Percentiles rank a stretch among this genome's conserved stretches.
phyloP scores from a whole-genome alignment of 1,140 invertebrate genomes.

The honey bee (Apis mellifera) region DNA sequence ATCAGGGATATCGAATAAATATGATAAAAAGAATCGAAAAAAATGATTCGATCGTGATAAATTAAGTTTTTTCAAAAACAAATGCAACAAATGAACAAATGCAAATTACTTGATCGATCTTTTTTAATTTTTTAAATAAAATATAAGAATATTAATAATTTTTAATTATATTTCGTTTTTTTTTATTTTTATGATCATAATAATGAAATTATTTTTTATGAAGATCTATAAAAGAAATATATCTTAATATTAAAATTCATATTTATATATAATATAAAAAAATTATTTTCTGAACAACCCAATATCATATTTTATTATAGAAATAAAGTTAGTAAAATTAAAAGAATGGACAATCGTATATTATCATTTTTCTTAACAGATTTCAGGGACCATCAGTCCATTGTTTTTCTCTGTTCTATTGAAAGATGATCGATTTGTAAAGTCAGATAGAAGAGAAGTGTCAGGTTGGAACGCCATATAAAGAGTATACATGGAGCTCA shows the following conservation, averaged over 20 bases:
- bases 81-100: too few relatives aligned
- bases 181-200: background rate
- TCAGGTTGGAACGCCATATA: background rate
- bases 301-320: background rate
- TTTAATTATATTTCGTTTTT: background rate
- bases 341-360: slow-evolving; percentile 14
- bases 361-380: slow-evolving; percentile 16
- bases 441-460: slow-evolving; percentile 31
- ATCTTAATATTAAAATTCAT: background rate
- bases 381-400: slow-evolving; percentile 1
- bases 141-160: background rate
- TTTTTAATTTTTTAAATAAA: background rate
- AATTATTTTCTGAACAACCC: too few relatives aligned
- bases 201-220: background rate
- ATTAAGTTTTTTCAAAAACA: background rate
- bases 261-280: too few relatives aligned
- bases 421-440: slow-evolving; percentile 42
- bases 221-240: background rate
- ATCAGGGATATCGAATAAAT: slow-evolving; percentile 30
- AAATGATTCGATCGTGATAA: slow-evolving; percentile 52
- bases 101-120: too few relatives aligned
- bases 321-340: background rate
- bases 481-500: slow-evolving; percentile 37
- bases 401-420: background rate
- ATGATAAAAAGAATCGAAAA: slow-evolving; percentile 33